Base-by-base conservation (phyloP, 2,888 invertebrate genomes). In the Pachymerium ferrugineum region DNA sequence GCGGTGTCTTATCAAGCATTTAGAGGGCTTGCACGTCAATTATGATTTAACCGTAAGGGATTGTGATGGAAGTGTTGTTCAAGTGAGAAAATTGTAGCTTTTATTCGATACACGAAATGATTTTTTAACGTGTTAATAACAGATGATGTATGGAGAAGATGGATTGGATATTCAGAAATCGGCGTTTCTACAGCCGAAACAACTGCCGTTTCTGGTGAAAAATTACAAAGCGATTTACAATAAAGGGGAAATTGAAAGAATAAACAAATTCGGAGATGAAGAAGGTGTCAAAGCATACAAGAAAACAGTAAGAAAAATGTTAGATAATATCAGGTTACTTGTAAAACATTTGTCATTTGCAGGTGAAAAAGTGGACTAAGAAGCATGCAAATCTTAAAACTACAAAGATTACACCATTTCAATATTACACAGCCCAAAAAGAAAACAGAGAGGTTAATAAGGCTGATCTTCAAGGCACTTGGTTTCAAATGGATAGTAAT, bases 41-140 rank as follows among this genome's bases (percentile, higher is more conserved):
- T 98, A 99, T 81, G 99, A 99, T 82, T 85, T 91, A 80, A 98
- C 98, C 0, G 99, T 99, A 0, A 87, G 98, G 76, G 98, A 99
- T 81, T 90, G 92, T 75, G 98, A 99, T 82, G 90, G 91, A 33
- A 91, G 91, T 80, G 88, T 99, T 0, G 88, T 99, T 72, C 98
- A 96, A 85, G 87, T 89, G n/a, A n/a, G n/a, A n/a, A n/a, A n/a
- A n/a, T n/a, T n/a, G n/a, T n/a, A n/a, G n/a, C n/a, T n/a, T n/a
- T n/a, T n/a, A n/a, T n/a, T n/a, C n/a, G n/a, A n/a, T n/a, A n/a
- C n/a, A n/a, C 12, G 35, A 19, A 28, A 54, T 74, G 28, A 38
- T 73, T 29, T 70, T 79, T 73, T 28, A 69, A 73, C 35, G 42
- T 5, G 5, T 72, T 28, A 31, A 6, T 77, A 77, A 73, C 79